These are phyloP conservation scores for Percopsis transmontana DNA, from an alignment of 2,113 vertebrate species.

Conservation along the genomic window DNA sequence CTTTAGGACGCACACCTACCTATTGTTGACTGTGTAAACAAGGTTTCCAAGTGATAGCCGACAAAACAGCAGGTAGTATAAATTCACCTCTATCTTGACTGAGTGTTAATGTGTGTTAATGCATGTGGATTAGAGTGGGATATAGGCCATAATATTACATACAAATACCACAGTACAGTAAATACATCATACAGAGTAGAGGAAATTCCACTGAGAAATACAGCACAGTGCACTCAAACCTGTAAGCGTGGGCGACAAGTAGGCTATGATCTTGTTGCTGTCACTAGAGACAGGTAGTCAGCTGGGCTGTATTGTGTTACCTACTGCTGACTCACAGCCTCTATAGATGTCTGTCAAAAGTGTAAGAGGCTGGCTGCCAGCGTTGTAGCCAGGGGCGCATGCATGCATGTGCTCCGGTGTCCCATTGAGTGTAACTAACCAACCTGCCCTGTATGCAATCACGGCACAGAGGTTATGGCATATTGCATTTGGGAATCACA, in stretches of 20 bases:
- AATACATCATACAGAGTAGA: neutral
- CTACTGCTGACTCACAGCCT: constrained; percentile 56
- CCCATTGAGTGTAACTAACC: neutral
- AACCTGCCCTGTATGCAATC: too few species aligned
- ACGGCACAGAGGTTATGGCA: too few species aligned
- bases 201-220: constrained; percentile 4
- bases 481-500: too few species aligned
- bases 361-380: constrained; percentile 28
- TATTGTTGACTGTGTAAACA: constrained; percentile 67
- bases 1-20: constrained; percentile 24
- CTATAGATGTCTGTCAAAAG: constrained; percentile 34
- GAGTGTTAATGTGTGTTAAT: neutral
- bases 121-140: neutral
- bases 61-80: constrained; percentile 50
- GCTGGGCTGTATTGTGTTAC: constrained; percentile 62
- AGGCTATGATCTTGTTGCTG: constrained; percentile 1
- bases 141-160: neutral
- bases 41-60: constrained; percentile 33
- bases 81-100: constrained; percentile 11
- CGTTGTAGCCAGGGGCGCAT: neutral
- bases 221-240: constrained; percentile 14
- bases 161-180: neutral
- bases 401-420: neutral
- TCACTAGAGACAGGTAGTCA: constrained; percentile 53
- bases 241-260: neutral